phyloP scores from a whole-genome alignment of 37 sponge, comb jelly and placozoan genomes.

The Bolinopsis microptera region DNA sequence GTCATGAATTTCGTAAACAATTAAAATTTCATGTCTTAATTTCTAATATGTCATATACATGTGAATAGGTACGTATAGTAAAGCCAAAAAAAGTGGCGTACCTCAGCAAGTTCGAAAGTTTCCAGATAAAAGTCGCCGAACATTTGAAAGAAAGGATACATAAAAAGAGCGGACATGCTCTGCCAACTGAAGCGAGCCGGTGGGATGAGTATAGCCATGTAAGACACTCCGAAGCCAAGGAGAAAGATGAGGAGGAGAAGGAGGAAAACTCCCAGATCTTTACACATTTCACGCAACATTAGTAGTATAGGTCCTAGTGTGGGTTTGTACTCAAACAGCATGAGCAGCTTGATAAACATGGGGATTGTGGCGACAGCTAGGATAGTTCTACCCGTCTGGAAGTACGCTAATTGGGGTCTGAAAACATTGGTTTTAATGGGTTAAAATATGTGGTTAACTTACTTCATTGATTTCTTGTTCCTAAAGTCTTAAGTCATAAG shows the following conservation, averaged over 20 bases:
- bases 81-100: background rate
- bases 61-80: too few relatives aligned
- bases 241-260: slow-evolving; percentile 28
- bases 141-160: slow-evolving; percentile 54
- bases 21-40: background rate
- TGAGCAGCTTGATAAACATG: slow-evolving; percentile 17
- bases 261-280: slow-evolving; percentile 24
- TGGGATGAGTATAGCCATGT: slow-evolving; percentile 15
- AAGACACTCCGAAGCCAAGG: slow-evolving; percentile 9
- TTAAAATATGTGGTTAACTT: too few relatives aligned
- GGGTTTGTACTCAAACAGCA: slow-evolving; percentile 47
- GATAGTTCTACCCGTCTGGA: background rate
- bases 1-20: too few relatives aligned
- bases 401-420: background rate
- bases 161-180: slow-evolving; percentile 36
- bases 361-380: background rate
- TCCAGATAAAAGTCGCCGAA: slow-evolving; percentile 46
- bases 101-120: background rate
- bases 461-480: too few relatives aligned
- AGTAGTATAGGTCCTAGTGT: slow-evolving; percentile 34
- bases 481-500: too few relatives aligned
- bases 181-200: background rate
- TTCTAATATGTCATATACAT: background rate
- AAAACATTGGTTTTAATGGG: background rate
- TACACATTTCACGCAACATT: slow-evolving; percentile 27